These are phyloP conservation scores for Cinclus mexicanus DNA, from an alignment of 2,113 vertebrate species.

Conservation along the genomic window DNA sequence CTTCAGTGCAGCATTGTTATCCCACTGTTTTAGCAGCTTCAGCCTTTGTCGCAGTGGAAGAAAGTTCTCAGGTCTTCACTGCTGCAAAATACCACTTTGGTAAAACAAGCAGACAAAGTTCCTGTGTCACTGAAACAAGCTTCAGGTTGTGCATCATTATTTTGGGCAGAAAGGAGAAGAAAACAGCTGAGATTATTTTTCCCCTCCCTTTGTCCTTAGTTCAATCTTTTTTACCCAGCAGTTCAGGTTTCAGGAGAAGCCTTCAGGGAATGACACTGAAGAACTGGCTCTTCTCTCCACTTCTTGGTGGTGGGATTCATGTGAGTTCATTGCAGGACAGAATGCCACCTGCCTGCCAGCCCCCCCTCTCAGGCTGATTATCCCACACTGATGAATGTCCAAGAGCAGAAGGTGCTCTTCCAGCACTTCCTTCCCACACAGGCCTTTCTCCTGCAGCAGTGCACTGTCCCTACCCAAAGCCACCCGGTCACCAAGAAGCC, in stretches of 20 bases:
- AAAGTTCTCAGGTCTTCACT: background rate
- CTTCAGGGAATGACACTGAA: background rate
- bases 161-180: background rate
- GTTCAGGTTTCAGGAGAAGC: background rate
- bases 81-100: accelerated
- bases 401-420: background rate
- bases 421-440: accelerated
- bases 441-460: background rate
- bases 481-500: background rate
- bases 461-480: accelerated
- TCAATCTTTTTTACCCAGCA: background rate
- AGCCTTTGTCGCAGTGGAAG: background rate
- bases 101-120: background rate
- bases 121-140: background rate
- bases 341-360: accelerated
- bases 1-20: background rate
- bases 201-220: background rate
- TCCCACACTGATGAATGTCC: accelerated
- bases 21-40: background rate
- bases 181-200: background rate
- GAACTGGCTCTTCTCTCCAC: background rate
- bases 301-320: accelerated
- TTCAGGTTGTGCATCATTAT: background rate
- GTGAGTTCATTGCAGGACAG: background rate
- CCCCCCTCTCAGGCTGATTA: background rate